Evolutionary conservation across 2,797 vertebrate species (phyloP), one percentile per base, ranked within the genome.

Genomic region (Ctenosaura bakeri): DNA sequence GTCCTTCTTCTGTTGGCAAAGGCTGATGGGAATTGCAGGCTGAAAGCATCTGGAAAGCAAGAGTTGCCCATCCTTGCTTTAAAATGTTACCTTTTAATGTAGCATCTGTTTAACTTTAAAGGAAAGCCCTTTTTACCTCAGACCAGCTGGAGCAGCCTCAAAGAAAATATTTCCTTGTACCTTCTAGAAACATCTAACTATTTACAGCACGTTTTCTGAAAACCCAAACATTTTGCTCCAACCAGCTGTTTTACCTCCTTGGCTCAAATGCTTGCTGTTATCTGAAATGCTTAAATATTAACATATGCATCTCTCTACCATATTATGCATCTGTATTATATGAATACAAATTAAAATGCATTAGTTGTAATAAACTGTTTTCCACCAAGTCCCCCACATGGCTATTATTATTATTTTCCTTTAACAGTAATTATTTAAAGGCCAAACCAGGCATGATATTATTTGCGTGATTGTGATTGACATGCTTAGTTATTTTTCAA

Each of bases 211-310:
- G 38, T 13, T 80, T 87, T 18, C 35, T n/a, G 26, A 82, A 81
- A 88, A 59, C 26, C 35, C 52, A 59, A 73, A 82, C 35, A 82
- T 20, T 35, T 35, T 52, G 3, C 87, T 69, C 22, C n/a, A 81
- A n/a, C 35, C 52, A 73, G 50, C 64, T 88, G 64, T 82, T 14
- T 50, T 32, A 24, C 50, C 52, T 42, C 42, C 22, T n/a, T 82
- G 71, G n/a, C 32, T 52, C 77, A 35, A 87, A 46, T 38, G 29
- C 13, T 71, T 26, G 77, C 46, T 50, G 50, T 88, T 88, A 71
- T 56, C 46, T 80, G 54, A 81, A 54, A 88, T 6, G 22, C 62
- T 87, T 66, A 64, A 87, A 87, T 66, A 87, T 78, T 79, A 54
- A 71, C 78, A 88, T 26, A 54, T 16, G 22, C 46, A 88, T 71